Percentiles rank a stretch among this genome's conserved stretches.
Conservation (phyloP, 2,797 vertebrate species). For the Acanthiza pusilla region DNA sequence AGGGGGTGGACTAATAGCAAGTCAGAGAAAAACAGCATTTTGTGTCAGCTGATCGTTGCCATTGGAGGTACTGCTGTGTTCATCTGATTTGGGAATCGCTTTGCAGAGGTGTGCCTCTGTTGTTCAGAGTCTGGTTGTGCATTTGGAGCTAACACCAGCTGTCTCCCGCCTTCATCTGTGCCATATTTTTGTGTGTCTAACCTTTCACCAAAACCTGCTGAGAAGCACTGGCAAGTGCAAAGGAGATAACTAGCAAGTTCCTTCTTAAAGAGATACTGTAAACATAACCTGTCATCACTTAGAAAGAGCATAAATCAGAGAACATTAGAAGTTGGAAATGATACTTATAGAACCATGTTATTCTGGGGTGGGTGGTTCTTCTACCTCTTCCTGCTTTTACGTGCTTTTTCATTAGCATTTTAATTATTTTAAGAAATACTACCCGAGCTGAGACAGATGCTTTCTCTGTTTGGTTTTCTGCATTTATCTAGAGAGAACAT, state of each 20-base stretch:
- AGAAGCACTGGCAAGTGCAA: not conserved
- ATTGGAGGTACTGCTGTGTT: not conserved
- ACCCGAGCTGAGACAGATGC: not conserved
- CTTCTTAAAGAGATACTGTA: not conserved
- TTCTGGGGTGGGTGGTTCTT: not conserved
- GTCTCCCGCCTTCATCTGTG: not conserved
- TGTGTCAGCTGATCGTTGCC: not conserved
- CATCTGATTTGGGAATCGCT: not conserved
- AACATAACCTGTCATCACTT: not conserved
- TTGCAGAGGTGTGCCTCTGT: not conserved
- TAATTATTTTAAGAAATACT: not conserved
- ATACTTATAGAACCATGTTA: not conserved
- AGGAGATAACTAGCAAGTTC: not conserved
- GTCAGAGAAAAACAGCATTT: not conserved
- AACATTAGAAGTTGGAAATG: not conserved
- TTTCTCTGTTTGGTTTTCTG: not conserved
- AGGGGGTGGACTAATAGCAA: not conserved
- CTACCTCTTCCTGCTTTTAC: not conserved
- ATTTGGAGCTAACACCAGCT: not conserved
- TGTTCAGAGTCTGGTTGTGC: not conserved
- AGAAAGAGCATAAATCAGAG: not conserved
- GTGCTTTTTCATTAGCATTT: not conserved
- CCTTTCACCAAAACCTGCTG: not conserved
- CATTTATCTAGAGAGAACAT: not conserved
- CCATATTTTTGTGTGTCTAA: not conserved